Percentiles rank a stretch among this genome's conserved stretches.
Evolutionary conservation across 2,113 vertebrate species (phyloP).

Genomic region (Ictidomys tridecemlineatus): DNA sequence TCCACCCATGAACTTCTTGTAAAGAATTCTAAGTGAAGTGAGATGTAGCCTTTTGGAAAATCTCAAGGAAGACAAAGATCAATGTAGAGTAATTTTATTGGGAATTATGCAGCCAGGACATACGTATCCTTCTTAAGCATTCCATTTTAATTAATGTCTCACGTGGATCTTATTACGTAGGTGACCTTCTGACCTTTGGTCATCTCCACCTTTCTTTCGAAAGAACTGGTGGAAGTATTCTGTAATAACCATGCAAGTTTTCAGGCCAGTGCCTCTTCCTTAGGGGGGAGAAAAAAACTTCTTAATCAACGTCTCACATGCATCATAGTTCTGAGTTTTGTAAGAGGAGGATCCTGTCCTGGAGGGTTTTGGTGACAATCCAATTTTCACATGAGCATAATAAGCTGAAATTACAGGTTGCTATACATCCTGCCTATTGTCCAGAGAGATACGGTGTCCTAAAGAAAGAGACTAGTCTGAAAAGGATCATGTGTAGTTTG

Average conservation of each 20-base stretch:
- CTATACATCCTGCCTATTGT: slow-evolving; percentile 67
- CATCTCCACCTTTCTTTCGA: slow-evolving; percentile 81
- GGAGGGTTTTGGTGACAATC: slow-evolving; percentile 73
- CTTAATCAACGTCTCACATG: slow-evolving; percentile 71
- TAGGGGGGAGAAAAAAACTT: not conserved
- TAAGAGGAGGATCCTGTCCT: slow-evolving; percentile 78
- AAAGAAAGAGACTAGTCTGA: slow-evolving; percentile 59
- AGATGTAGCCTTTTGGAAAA: slow-evolving; percentile 49
- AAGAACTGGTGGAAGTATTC: slow-evolving; percentile 76
- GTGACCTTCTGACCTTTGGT: slow-evolving; percentile 80
- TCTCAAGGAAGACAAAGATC: slow-evolving; percentile 37
- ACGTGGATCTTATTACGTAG: slow-evolving; percentile 71
- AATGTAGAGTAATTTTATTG: slow-evolving; percentile 62
- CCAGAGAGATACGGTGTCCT: slow-evolving; percentile 49
- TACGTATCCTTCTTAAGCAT: slow-evolving; percentile 70
- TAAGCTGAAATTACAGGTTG: slow-evolving; percentile 76
- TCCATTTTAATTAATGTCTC: slow-evolving; percentile 80
- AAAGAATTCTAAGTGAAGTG: slow-evolving; percentile 36
- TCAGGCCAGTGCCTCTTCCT: slow-evolving; percentile 63
- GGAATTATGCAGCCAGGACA: slow-evolving; percentile 56
- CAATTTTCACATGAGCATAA: slow-evolving; percentile 79
- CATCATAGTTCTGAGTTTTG: slow-evolving; percentile 72
- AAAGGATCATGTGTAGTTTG: slow-evolving; percentile 24
- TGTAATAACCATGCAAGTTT: slow-evolving; percentile 68
- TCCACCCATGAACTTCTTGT: not conserved